These are phyloP conservation scores for Odocoileus hemionus DNA, from an alignment of 2,113 vertebrate genomes.

Conservation along the genomic window DNA sequence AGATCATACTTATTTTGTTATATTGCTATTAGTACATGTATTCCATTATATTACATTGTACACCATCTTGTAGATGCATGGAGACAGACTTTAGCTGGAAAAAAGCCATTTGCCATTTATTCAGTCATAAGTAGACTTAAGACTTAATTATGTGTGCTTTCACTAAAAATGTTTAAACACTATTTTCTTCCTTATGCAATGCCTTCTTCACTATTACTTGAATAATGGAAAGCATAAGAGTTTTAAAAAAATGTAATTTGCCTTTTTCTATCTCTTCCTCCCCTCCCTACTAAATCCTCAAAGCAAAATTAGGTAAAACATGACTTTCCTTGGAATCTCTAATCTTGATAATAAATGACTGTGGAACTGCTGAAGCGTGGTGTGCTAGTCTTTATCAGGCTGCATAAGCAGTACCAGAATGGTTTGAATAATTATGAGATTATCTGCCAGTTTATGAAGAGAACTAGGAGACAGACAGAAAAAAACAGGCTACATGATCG, in stretches of 20 bases:
- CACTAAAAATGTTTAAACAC: neutral
- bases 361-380: neutral
- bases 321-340: neutral
- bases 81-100: neutral
- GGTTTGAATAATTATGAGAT: neutral
- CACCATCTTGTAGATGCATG: neutral
- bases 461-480: neutral
- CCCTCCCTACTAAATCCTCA: neutral
- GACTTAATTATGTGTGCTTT: neutral
- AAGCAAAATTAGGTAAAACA: neutral
- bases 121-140: neutral
- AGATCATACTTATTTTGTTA: neutral
- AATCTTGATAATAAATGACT: slow-evolving; percentile 8
- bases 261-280: neutral
- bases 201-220: neutral
- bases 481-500: neutral
- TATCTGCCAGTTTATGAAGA: slow-evolving; percentile 1
- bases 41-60: neutral
- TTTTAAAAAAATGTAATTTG: neutral
- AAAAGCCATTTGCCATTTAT: neutral
- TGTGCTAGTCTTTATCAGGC: neutral
- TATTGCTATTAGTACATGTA: neutral
- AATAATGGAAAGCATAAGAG: neutral
- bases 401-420: neutral
- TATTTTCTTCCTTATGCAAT: neutral